These are phyloP conservation scores for Strongylocentrotus purpuratus DNA, from an alignment of 35 echinoderm and acorn worm genomes.

Conservation along the genomic window DNA sequence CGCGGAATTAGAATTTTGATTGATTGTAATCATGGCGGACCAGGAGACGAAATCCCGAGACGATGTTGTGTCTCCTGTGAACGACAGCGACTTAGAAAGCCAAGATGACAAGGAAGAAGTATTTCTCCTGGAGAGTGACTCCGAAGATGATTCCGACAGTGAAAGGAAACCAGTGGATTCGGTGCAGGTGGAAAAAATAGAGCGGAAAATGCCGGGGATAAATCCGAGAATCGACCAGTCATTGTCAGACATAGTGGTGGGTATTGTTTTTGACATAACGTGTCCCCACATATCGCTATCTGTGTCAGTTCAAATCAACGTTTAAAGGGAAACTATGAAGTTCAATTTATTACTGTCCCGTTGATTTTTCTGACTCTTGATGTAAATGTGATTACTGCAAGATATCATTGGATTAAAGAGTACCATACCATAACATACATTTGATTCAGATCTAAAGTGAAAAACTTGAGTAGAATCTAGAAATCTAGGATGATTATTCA, in stretches of 20 bases:
- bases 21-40: constrained; percentile 35
- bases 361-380: no score
- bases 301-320: background rate
- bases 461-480: no score
- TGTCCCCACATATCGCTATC: background rate
- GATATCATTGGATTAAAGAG: no score
- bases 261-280: background rate
- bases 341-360: no score
- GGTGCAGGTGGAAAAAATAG: constrained; percentile 7
- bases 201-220: background rate
- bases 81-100: background rate
- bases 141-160: constrained; percentile 44
- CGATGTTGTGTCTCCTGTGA: background rate
- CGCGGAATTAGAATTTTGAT: no score
- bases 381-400: no score
- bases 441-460: no score
- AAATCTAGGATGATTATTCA: no score
- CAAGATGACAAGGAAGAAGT: constrained; percentile 28
- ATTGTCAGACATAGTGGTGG: constrained; percentile 37
- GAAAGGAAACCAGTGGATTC: constrained; percentile 5
- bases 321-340: no score
- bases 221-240: constrained; percentile 39
- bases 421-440: no score
- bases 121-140: constrained; percentile 24
- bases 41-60: background rate